These are phyloP conservation scores for Cosmorhoe ocellata DNA, from an alignment of 2,888 invertebrate species.

Conservation along the genomic window DNA sequence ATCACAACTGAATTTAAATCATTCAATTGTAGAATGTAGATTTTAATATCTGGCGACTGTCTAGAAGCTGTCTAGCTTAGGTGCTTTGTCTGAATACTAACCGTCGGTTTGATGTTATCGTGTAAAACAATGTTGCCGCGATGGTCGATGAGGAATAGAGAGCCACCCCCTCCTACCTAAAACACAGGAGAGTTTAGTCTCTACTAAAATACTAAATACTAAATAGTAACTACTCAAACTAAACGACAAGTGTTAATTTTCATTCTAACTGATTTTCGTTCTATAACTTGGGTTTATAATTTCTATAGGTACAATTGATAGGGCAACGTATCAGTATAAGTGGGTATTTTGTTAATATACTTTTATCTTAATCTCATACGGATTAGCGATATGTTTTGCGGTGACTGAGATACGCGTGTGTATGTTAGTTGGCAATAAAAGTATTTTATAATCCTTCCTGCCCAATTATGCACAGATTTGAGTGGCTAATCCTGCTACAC, in stretches of 20 bases:
- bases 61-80: no score
- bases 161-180: slow-evolving; percentile 68
- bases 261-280: not conserved
- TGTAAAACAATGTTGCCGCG: slow-evolving; percentile 72
- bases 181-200: slow-evolving; percentile 9
- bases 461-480: not conserved
- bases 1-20: no score
- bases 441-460: no score
- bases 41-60: no score
- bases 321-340: not conserved
- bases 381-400: slow-evolving; percentile 8
- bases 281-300: no score
- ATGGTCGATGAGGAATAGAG: slow-evolving; percentile 65
- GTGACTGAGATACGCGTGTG: not conserved
- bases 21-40: no score
- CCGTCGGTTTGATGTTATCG: slow-evolving; percentile 65
- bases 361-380: slow-evolving; percentile 5
- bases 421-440: no score
- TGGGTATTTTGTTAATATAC: no score
- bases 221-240: no score
- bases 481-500: not conserved
- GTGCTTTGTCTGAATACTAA: slow-evolving; percentile 40
- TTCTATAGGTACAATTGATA: not conserved
- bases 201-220: no score
- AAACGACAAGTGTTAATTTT: not conserved